Base-by-base conservation (phyloP, 2,797 vertebrate species). In the Tenualosa ilisha region DNA sequence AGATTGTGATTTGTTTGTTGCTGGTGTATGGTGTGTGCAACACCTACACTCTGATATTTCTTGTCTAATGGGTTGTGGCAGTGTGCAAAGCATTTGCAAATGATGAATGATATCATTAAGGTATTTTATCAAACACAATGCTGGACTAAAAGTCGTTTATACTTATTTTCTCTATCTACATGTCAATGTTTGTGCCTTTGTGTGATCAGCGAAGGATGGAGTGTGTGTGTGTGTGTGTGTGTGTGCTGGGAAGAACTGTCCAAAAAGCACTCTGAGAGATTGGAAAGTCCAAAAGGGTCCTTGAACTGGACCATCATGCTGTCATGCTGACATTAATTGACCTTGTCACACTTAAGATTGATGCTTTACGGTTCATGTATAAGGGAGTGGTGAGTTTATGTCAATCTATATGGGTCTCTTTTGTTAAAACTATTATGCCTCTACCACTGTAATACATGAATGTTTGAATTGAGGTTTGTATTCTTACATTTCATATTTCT, bases 361-460 rank as follows among this genome's bases (percentile, higher is more conserved):
- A 79, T 86, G 56, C 68, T 84, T 82, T 75, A 75, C 65, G 82
- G 72, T 86, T 86, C 84, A 84, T 61, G 20, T 7, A 85, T 49
- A 43, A 53, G 82, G 83, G 15, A 84, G 50, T 17, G 56, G 50
- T 17, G 56, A 89, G 61, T 83, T 79, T 86, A 87, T 85, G 85
- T 89, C 84, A 86, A 92, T 91, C 90, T 91, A 89, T 82, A 85
- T 59, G 17, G 89, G 86, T 92, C 6, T 79, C 40, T 79, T 43
- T 56, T 56, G 17, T 56, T 54, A 31, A 31, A 49, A 49, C 7
- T 63, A 9, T 8, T 63, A 2, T 63, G n/a, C 59, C 24, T 24
- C 8, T 24, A 24, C 8, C 6, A 59, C 56, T 6, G 17, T 5
- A 59, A 22, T 6, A 22, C 56, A 22, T 59, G 3, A 59, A 22